These are phyloP conservation scores for Macrotis lagotis DNA, from an alignment of 2,113 vertebrate genomes.

Conservation along the genomic window DNA sequence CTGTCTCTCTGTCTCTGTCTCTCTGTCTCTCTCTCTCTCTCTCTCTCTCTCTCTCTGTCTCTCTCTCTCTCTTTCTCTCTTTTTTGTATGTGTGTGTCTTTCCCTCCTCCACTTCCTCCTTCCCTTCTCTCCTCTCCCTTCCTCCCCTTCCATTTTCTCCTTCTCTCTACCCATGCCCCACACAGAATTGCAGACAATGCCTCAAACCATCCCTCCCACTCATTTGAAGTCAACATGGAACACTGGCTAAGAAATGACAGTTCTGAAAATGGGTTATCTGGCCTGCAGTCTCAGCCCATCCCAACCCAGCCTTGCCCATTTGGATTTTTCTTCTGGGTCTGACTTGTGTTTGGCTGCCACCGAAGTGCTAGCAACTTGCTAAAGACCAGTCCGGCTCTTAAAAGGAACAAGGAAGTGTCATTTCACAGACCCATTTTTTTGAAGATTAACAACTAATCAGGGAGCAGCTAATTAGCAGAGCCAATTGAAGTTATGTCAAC, in stretches of 20 bases:
- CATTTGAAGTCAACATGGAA: not conserved
- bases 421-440: conserved; percentile 46
- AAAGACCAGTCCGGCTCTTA: not conserved
- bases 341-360: not conserved
- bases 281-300: not conserved
- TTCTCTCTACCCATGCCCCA: not conserved
- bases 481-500: conserved; percentile 1
- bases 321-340: not conserved
- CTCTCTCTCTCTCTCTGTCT: not conserved
- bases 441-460: conserved; percentile 53
- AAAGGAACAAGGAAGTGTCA: conserved; percentile 11
- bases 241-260: not conserved
- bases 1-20: no score
- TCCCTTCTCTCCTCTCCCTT: not conserved
- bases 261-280: not conserved
- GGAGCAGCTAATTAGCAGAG: conserved; percentile 25
- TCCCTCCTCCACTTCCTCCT: not conserved
- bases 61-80: not conserved
- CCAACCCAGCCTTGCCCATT: not conserved
- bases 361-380: not conserved
- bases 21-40: not conserved
- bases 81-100: no score
- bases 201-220: not conserved
- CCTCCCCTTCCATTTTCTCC: not conserved
- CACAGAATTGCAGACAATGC: not conserved